A percentile compares a stretch with the other conserved stretches of the same genome.
phyloP scores from a whole-genome alignment of 2,888 invertebrate genomes.

The Chrysina gloriosa region DNA sequence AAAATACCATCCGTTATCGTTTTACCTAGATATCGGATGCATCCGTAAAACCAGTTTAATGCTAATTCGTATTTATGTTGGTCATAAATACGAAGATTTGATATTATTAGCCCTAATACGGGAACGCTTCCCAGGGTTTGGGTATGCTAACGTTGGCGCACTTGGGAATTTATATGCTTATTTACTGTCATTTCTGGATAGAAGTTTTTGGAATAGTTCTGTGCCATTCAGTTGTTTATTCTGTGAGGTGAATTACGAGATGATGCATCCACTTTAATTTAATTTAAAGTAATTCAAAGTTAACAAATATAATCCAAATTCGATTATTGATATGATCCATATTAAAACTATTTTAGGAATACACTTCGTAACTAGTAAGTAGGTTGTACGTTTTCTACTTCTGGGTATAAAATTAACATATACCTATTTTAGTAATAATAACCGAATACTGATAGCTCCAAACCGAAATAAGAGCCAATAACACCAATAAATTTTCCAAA shows the following conservation, averaged over 20 bases:
- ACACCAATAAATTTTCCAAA: too few species aligned
- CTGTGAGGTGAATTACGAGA: not conserved
- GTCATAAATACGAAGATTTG: conserved; percentile 32
- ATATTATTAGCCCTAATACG: conserved; percentile 31
- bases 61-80: conserved; percentile 32
- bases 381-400: too few species aligned
- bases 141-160: not conserved
- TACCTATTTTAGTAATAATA: too few species aligned
- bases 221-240: conserved; percentile 8
- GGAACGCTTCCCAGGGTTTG: not conserved
- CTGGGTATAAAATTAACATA: too few species aligned
- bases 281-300: too few species aligned
- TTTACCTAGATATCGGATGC: conserved; percentile 30
- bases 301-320: too few species aligned
- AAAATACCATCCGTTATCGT: conserved; percentile 1
- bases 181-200: conserved; percentile 30
- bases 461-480: too few species aligned
- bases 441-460: too few species aligned
- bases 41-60: conserved; percentile 31
- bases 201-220: conserved; percentile 18
- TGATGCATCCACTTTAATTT: too few species aligned
- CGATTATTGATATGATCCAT: too few species aligned
- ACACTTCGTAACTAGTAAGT: too few species aligned
- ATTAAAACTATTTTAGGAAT: too few species aligned
- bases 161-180: conserved; percentile 27